Conservation (phyloP, 2,888 invertebrate genomes). For the Xanthia togata region DNA sequence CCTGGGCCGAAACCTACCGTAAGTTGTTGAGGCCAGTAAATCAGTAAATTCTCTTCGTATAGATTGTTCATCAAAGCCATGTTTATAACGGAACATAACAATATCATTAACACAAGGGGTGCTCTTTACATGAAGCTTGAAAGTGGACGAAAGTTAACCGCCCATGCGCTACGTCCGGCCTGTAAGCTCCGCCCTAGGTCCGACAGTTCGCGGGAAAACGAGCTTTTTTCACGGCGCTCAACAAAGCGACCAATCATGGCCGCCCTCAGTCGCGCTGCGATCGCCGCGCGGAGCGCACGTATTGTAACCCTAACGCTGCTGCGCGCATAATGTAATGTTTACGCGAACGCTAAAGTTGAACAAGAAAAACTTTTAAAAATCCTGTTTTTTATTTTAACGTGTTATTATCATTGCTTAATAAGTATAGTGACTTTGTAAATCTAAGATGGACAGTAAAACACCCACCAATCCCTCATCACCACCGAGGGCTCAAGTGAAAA, state of each 20-base stretch:
- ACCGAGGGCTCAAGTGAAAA: constrained; percentile 90
- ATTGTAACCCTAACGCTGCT: constrained; percentile 7
- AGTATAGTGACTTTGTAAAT: constrained; percentile 67
- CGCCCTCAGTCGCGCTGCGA: constrained; percentile 77
- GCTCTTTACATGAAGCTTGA: constrained; percentile 45
- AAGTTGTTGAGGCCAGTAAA: not conserved
- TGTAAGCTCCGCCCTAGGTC: constrained; percentile 82
- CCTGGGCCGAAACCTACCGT: not conserved
- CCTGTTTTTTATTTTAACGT: constrained; percentile 66
- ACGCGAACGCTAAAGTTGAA: constrained; percentile 80
- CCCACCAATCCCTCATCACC: constrained; percentile 82
- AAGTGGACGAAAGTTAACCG: constrained; percentile 66
- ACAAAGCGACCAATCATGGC: constrained; percentile 71
- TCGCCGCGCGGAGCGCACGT: constrained; percentile 72
- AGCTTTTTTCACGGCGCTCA: constrained; percentile 74
- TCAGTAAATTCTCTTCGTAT: constrained; percentile 5
- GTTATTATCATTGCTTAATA: constrained; percentile 58
- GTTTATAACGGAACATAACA: constrained; percentile 26
- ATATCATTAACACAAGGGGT: constrained; percentile 46
- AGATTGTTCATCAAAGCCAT: constrained; percentile 27
- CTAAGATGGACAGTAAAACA: constrained; percentile 89
- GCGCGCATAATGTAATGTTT: constrained; percentile 79
- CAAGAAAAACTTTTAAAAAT: constrained; percentile 75
- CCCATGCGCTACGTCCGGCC: constrained; percentile 73
- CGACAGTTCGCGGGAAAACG: constrained; percentile 78